These are phyloP conservation scores for Leptinotarsa defecta DNA, from an alignment of 1,140 invertebrate genomes.

Conservation along the genomic window DNA sequence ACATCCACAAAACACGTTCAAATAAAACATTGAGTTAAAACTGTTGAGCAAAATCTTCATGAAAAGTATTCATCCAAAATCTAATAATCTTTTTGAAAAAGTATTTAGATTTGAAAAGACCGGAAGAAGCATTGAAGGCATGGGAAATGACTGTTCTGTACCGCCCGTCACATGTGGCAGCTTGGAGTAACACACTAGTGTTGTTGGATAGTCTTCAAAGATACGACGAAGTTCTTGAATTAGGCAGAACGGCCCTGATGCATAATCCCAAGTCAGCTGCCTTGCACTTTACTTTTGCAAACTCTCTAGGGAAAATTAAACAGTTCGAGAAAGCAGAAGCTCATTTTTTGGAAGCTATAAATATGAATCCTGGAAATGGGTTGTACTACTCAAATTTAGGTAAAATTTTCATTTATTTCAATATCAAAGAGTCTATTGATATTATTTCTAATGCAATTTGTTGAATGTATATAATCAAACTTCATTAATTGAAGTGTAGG, in stretches of 20 bases:
- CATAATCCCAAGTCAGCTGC: constrained; percentile 73
- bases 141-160: constrained; percentile 82
- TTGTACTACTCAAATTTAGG: constrained; percentile 86
- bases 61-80: no score
- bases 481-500: no score
- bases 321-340: constrained; percentile 78
- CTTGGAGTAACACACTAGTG: constrained; percentile 92
- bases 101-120: constrained; percentile 63
- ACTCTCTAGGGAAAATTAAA: constrained; percentile 82
- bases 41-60: no score
- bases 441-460: no score
- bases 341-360: constrained; percentile 78
- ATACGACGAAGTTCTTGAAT: constrained; percentile 69
- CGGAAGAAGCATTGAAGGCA: constrained; percentile 64
- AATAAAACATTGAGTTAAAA: no score
- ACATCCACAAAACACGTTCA: no score
- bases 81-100: constrained; percentile 45
- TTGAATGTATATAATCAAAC: no score
- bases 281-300: constrained; percentile 86
- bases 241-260: constrained; percentile 70
- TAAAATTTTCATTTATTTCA: constrained; percentile 45
- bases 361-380: constrained; percentile 68
- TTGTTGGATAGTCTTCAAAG: constrained; percentile 81
- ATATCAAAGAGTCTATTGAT: no score
- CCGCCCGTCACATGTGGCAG: constrained; percentile 76